These are phyloP conservation scores for Plodia interpunctella DNA, from an alignment of 1,140 invertebrate species.

Conservation along the genomic window DNA sequence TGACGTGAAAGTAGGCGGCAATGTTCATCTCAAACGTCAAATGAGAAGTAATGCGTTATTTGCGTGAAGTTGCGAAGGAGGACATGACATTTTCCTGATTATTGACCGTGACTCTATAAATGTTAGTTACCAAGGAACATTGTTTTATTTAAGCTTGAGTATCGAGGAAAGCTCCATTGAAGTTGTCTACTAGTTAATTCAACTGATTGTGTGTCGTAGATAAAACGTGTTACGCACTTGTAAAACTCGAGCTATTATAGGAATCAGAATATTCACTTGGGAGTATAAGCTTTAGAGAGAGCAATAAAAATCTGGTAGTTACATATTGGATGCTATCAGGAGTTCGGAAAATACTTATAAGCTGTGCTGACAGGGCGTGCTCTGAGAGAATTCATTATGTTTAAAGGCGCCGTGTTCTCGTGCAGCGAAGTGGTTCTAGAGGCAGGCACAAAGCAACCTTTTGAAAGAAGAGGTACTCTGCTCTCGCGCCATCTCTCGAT, in stretches of 20 bases:
- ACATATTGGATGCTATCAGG: neutral
- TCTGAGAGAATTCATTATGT: conserved; percentile 29
- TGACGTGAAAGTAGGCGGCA: neutral
- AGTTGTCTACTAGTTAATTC: no score
- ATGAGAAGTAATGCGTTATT: neutral
- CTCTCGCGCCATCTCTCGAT: conserved; percentile 64
- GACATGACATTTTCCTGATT: no score
- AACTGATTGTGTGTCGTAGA: no score
- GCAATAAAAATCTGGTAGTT: no score
- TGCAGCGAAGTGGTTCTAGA: conserved; percentile 52
- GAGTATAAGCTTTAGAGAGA: no score
- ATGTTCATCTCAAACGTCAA: neutral
- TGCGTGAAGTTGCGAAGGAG: neutral
- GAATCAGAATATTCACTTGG: no score
- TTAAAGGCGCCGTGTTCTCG: conserved; percentile 44
- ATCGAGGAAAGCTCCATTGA: no score
- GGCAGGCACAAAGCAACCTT: conserved; percentile 62
- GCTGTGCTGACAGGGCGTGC: neutral
- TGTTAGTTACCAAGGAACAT: neutral
- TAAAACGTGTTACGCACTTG: no score
- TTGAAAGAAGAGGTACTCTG: conserved; percentile 58
- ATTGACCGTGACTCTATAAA: no score
- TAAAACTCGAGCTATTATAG: no score
- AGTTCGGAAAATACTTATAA: conserved; percentile 2
- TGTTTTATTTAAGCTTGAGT: no score